phyloP scores from a whole-genome alignment of 2,797 vertebrate genomes.

The Falco columbarius region DNA sequence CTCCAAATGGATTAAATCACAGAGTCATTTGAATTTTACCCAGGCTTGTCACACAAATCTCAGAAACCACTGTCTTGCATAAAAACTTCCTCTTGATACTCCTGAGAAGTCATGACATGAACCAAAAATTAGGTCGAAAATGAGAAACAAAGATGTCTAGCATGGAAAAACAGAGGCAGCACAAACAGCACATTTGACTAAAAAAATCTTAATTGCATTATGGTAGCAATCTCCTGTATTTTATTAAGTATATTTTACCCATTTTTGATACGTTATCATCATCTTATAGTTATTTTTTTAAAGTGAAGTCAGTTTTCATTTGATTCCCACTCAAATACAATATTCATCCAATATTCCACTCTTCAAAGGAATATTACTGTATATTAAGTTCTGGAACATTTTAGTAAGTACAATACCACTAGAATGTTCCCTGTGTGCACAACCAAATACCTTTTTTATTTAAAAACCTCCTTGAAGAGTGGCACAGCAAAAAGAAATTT shows the following conservation, averaged over 20 bases:
- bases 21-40: slow-evolving; percentile 82
- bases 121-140: slow-evolving; percentile 50
- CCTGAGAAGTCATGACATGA: slow-evolving; percentile 48
- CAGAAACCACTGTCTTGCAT: slow-evolving; percentile 76
- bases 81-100: slow-evolving; percentile 74
- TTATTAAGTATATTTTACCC: background rate
- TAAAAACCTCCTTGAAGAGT: background rate
- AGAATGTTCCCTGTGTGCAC: background rate
- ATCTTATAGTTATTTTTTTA: fast-evolving
- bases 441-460: background rate
- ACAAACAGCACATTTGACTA: background rate
- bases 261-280: background rate
- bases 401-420: background rate
- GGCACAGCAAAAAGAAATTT: background rate
- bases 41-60: slow-evolving; percentile 79
- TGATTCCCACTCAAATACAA: background rate
- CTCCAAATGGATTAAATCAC: slow-evolving; percentile 80
- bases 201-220: background rate
- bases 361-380: background rate
- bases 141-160: background rate
- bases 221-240: background rate
- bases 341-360: background rate
- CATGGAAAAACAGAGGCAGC: background rate
- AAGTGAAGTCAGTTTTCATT: background rate
- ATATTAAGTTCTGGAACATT: background rate